These are phyloP conservation scores for Paratrypauchen microcephalus DNA, from an alignment of 2,797 vertebrate genomes.

Conservation along the genomic window DNA sequence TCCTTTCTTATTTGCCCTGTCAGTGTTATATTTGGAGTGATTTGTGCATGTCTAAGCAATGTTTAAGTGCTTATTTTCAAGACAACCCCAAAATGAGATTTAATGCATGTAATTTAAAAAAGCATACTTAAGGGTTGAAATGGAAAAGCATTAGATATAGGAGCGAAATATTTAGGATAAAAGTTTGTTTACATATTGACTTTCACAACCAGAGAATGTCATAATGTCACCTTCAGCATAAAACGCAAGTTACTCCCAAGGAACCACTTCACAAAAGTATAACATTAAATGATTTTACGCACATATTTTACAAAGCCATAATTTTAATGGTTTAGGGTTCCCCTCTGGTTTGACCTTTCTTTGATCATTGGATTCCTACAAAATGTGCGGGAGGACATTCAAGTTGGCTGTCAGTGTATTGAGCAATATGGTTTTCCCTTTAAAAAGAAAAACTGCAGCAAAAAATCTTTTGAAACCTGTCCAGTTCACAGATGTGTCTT, in stretches of 20 bases:
- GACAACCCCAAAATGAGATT: too few species aligned
- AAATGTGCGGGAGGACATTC: background rate
- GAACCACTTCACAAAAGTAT: background rate
- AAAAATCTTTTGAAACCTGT: slow-evolving; percentile 1
- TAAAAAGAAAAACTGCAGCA: background rate
- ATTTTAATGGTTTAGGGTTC: slow-evolving; percentile 12
- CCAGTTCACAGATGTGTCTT: background rate
- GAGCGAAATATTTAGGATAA: background rate
- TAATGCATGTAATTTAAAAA: background rate
- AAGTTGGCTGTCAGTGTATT: slow-evolving; percentile 17
- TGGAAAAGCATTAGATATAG: background rate
- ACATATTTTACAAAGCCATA: background rate
- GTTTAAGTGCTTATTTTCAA: too few species aligned
- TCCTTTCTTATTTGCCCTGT: too few species aligned
- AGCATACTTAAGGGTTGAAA: background rate
- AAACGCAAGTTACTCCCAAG: background rate
- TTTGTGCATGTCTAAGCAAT: too few species aligned
- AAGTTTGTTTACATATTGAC: background rate
- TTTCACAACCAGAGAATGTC: background rate
- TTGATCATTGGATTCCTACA: slow-evolving; percentile 9
- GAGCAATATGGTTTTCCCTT: slow-evolving; percentile 37
- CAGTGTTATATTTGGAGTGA: too few species aligned
- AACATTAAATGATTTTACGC: background rate
- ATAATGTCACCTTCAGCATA: background rate
- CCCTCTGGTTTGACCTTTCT: slow-evolving; percentile 24